These are phyloP conservation scores for Lymantria dispar DNA, from an alignment of 2,888 invertebrate species.

Conservation along the genomic window DNA sequence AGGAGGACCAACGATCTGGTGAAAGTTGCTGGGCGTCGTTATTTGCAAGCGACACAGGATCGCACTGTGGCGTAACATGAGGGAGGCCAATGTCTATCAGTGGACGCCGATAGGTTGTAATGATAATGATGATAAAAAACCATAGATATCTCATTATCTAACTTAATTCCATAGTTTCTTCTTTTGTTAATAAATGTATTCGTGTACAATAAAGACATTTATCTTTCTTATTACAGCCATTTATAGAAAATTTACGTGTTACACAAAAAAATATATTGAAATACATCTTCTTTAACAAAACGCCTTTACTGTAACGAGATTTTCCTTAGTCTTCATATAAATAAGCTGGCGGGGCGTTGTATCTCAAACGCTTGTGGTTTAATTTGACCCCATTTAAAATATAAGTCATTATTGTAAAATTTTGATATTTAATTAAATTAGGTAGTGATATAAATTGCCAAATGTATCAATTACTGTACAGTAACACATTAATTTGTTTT, in stretches of 20 bases:
- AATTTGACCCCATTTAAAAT: background rate
- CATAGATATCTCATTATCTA: background rate
- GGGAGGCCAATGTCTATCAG: no score
- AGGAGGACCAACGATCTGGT: no score
- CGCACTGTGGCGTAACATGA: no score
- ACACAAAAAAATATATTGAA: conserved; percentile 12
- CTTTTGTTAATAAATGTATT: background rate
- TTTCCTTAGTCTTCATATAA: conserved; percentile 19
- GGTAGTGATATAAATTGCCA: no score
- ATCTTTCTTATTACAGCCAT: conserved; percentile 9
- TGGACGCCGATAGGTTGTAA: no score
- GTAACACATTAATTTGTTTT: no score
- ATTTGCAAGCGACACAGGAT: no score
- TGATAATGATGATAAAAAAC: no score
- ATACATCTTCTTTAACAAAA: conserved; percentile 20
- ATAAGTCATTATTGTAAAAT: no score
- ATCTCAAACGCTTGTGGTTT: conserved; percentile 3
- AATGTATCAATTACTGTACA: no score
- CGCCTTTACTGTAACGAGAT: conserved; percentile 20
- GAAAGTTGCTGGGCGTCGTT: no score
- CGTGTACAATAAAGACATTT: conserved; percentile 3
- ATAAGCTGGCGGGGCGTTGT: conserved; percentile 10
- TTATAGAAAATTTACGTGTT: conserved; percentile 6
- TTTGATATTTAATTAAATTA: no score
- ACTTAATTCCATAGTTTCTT: background rate